Evolutionary conservation across 2,888 invertebrate species (phyloP).

Genomic region (Hydrotaea cyrtoneurina): DNA sequence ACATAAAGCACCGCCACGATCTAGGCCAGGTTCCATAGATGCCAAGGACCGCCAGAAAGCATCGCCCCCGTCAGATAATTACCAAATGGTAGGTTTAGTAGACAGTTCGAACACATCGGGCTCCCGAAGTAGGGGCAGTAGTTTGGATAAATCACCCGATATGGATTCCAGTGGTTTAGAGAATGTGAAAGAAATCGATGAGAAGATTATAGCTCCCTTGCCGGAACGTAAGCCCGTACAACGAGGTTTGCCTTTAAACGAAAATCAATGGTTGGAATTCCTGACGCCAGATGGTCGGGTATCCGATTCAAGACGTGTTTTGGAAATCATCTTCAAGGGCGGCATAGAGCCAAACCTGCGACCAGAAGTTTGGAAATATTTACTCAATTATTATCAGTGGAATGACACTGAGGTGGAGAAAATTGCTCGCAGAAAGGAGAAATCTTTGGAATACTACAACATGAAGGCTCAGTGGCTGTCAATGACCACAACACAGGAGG

Average conservation of each 20-base stretch:
- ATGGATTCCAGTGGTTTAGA: slow-evolving; percentile 83
- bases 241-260: slow-evolving; percentile 85
- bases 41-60: slow-evolving; percentile 66
- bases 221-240: slow-evolving; percentile 76
- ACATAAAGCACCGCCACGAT: slow-evolving; percentile 72
- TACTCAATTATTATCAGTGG: slow-evolving; percentile 94
- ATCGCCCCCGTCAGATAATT: slow-evolving; percentile 73
- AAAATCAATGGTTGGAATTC: slow-evolving; percentile 90
- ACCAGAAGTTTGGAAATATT: slow-evolving; percentile 95
- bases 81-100: slow-evolving; percentile 75
- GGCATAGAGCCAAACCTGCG: slow-evolving; percentile 90
- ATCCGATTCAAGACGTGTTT: slow-evolving; percentile 88
- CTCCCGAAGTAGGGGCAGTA: slow-evolving; percentile 73
- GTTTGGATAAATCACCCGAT: slow-evolving; percentile 82
- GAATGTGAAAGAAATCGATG: slow-evolving; percentile 75
- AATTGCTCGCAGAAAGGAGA: slow-evolving; percentile 85
- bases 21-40: slow-evolving; percentile 69
- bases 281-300: slow-evolving; percentile 91
- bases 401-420: slow-evolving; percentile 88
- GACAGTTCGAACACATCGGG: slow-evolving; percentile 73
- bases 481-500: slow-evolving; percentile 93
- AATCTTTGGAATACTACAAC: slow-evolving; percentile 92
- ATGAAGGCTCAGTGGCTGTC: slow-evolving; percentile 99
- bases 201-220: slow-evolving; percentile 74
- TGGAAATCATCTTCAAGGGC: slow-evolving; percentile 94